Percentiles rank a stretch among this genome's conserved stretches.
phyloP scores from a whole-genome alignment of 1,140 invertebrate species.

The Conus betulinus region DNA sequence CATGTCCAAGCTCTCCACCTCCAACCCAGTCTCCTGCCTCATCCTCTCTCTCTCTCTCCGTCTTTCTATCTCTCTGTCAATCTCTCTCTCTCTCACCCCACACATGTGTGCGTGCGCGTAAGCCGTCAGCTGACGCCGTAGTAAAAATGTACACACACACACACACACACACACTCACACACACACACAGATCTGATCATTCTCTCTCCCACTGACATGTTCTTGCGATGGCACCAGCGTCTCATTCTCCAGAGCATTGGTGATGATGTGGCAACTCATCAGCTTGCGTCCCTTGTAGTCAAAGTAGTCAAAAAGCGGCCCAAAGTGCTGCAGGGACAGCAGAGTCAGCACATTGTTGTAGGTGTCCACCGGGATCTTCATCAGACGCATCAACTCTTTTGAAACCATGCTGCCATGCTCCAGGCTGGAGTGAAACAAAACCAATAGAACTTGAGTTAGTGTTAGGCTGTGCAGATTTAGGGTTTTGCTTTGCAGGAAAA shows the following conservation, averaged over 20 bases:
- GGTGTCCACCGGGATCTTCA: slow-evolving; percentile 95
- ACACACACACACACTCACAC: neutral
- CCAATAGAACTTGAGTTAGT: neutral
- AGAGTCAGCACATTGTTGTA: slow-evolving; percentile 95
- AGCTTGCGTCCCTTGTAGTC: slow-evolving; percentile 92
- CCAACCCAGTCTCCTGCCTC: no score
- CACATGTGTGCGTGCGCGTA: no score
- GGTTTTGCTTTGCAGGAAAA: no score
- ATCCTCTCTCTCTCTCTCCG: no score
- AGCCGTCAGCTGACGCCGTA: neutral
- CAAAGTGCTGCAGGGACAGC: slow-evolving; percentile 86
- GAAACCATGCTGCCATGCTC: slow-evolving; percentile 90
- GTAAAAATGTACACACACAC: slow-evolving; percentile 3
- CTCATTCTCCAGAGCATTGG: slow-evolving; percentile 91
- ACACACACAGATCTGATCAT: neutral
- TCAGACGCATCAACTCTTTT: slow-evolving; percentile 92
- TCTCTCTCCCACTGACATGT: slow-evolving; percentile 76
- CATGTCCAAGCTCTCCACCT: no score
- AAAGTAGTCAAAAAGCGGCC: slow-evolving; percentile 89
- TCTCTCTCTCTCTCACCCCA: no score
- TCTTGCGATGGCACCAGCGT: slow-evolving; percentile 92
- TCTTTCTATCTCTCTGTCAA: no score
- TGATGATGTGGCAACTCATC: slow-evolving; percentile 91
- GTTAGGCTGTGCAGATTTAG: no score
- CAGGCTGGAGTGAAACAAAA: slow-evolving; percentile 76